These are phyloP conservation scores for Clistopyga incitator DNA, from an alignment of 2,888 invertebrate genomes.

Conservation along the genomic window DNA sequence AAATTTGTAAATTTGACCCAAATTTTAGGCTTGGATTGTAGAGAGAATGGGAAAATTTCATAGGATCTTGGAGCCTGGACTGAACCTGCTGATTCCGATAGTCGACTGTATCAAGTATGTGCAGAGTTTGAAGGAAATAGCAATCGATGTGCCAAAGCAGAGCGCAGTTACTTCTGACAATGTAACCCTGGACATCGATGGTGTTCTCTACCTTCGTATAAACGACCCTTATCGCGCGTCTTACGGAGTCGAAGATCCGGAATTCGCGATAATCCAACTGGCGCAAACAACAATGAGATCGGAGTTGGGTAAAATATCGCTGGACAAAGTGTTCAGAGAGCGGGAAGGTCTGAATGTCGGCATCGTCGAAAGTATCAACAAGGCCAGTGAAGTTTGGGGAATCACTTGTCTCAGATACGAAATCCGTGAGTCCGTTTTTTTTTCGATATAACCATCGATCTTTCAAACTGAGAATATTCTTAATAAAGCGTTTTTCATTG, in stretches of 20 bases:
- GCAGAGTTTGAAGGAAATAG: constrained; percentile 99
- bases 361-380: constrained; percentile 98
- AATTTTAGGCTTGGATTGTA: constrained; percentile 95
- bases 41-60: constrained; percentile 99
- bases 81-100: constrained; percentile 96
- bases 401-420: constrained; percentile 98
- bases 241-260: constrained; percentile 99
- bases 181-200: constrained; percentile 98
- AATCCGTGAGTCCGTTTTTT: constrained; percentile 89
- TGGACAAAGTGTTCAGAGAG: constrained; percentile 98
- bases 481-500: background rate
- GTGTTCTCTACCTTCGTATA: constrained; percentile 97
- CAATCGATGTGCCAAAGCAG: constrained; percentile 99
- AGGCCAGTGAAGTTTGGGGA: constrained; percentile 99
- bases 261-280: constrained; percentile 99
- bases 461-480: background rate
- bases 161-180: constrained; percentile 99
- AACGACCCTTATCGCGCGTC: constrained; percentile 97
- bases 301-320: constrained; percentile 97
- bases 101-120: constrained; percentile 98
- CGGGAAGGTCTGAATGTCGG: constrained; percentile 97
- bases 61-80: constrained; percentile 96
- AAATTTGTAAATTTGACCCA: constrained; percentile 41
- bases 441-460: background rate
- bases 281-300: constrained; percentile 99